Percentiles rank a stretch among this genome's conserved stretches.
Evolutionary conservation across 2,113 vertebrate genomes (phyloP).

Genomic region (Sitta europaea): DNA sequence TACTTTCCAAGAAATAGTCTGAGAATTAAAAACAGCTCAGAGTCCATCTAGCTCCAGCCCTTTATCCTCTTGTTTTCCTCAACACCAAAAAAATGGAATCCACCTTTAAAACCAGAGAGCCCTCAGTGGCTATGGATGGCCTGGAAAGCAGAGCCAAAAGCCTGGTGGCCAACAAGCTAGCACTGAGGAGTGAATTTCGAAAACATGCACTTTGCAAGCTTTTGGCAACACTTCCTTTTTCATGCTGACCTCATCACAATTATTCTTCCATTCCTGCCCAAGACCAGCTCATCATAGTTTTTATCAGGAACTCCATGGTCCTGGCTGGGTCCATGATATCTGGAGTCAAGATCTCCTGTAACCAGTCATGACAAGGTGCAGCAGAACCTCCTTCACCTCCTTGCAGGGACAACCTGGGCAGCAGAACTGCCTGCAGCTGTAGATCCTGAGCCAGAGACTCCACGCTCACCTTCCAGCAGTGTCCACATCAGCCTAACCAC

Average conservation of each 20-base stretch:
- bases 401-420: neutral
- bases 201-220: neutral
- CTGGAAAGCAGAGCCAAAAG: neutral
- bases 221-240: neutral
- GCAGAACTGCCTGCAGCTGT: neutral
- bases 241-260: rapidly evolving
- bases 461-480: neutral
- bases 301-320: neutral
- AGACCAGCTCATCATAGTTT: neutral
- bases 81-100: neutral
- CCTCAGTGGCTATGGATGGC: neutral
- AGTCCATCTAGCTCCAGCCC: neutral
- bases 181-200: neutral
- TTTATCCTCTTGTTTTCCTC: neutral
- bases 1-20: neutral
- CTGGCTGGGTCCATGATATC: neutral
- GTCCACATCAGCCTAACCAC: neutral
- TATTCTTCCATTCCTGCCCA: neutral
- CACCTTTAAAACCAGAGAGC: neutral
- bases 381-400: neutral
- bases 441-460: neutral
- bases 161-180: neutral
- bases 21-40: neutral
- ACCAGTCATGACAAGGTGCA: neutral
- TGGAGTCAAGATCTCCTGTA: neutral